Conservation (phyloP, 2,888 invertebrate genomes). For the Dinocampus coccinellae region DNA sequence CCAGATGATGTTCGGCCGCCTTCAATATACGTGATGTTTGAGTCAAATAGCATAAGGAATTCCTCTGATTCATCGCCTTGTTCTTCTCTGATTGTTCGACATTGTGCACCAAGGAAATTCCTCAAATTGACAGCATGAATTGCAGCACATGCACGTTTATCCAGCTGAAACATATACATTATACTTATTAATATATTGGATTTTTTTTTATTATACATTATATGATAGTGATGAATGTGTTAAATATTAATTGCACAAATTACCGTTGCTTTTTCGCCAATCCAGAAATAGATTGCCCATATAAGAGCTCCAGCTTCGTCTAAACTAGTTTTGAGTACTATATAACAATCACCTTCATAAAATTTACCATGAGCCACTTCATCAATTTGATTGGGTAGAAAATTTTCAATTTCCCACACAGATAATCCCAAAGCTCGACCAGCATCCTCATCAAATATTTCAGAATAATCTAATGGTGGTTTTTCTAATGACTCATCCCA, state of each 20-base stretch:
- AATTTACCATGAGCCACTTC: constrained; percentile 97
- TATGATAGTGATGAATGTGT: not conserved
- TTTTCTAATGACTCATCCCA: constrained; percentile 98
- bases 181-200: too few relatives aligned
- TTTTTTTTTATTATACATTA: too few relatives aligned
- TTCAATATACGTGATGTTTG: constrained; percentile 93
- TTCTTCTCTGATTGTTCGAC: constrained; percentile 95
- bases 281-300: constrained; percentile 99
- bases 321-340: constrained; percentile 88
- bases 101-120: constrained; percentile 93
- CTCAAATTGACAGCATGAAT: constrained; percentile 99
- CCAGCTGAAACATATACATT: too few relatives aligned
- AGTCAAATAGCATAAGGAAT: constrained; percentile 91
- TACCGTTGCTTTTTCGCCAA: constrained; percentile 94
- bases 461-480: constrained; percentile 95
- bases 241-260: constrained; percentile 56
- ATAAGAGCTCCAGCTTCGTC: constrained; percentile 87
- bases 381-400: constrained; percentile 94
- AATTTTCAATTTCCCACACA: constrained; percentile 99
- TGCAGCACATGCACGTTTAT: constrained; percentile 95
- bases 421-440: constrained; percentile 93
- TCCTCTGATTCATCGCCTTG: constrained; percentile 97
- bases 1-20: constrained; percentile 98
- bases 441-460: constrained; percentile 95
- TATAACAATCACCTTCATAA: constrained; percentile 99